Percentiles rank a stretch among this genome's conserved stretches.
Conservation (phyloP, 2,113 vertebrate genomes). For the Setophaga coronata region DNA sequence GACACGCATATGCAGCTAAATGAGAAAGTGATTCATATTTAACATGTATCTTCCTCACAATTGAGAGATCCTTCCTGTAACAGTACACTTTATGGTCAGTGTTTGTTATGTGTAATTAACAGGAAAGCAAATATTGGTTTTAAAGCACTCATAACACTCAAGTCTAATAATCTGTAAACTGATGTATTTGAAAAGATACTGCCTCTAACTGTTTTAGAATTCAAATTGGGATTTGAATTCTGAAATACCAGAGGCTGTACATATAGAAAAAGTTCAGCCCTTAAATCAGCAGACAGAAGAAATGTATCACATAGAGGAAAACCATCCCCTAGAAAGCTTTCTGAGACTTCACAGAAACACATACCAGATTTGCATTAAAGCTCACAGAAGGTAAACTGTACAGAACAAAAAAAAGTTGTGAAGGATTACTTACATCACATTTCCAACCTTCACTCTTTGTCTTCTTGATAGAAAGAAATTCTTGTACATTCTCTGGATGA, state of each 20-base stretch:
- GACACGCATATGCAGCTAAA: background rate
- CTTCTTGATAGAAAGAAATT: constrained; percentile 91
- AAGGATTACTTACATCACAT: constrained; percentile 86
- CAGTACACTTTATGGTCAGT: background rate
- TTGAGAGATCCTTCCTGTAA: background rate
- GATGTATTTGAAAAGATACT: background rate
- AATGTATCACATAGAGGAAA: background rate
- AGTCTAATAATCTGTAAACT: background rate
- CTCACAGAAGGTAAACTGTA: background rate
- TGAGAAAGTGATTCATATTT: background rate
- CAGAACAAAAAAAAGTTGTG: background rate
- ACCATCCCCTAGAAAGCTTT: background rate
- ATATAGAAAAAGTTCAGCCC: background rate
- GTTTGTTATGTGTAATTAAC: background rate
- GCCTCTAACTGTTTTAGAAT: background rate
- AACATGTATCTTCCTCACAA: background rate
- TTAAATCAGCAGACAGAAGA: background rate
- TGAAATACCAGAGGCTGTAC: background rate
- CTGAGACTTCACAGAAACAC: background rate
- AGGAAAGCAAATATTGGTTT: background rate
- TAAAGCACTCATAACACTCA: background rate
- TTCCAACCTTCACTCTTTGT: constrained; percentile 96
- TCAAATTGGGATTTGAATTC: background rate
- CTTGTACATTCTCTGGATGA: constrained; percentile 92
- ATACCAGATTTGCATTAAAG: background rate